Base-by-base conservation (phyloP, 2,888 invertebrate species). In the Anticlea derivata region DNA sequence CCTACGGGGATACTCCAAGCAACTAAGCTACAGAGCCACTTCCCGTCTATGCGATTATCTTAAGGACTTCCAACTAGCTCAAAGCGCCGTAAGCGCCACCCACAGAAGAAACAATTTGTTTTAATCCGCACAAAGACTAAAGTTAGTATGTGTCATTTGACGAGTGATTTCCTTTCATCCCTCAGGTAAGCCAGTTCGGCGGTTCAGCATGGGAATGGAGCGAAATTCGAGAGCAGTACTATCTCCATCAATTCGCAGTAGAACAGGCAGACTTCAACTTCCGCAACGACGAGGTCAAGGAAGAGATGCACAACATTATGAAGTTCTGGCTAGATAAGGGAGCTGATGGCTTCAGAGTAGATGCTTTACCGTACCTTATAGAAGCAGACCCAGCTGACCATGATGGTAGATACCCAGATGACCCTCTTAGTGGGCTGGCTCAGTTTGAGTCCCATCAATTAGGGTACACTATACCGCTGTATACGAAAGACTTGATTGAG, bases 291-390 rank as follows among this genome's bases (percentile, higher is more conserved):
- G 73, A 70, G 0, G 92, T 93, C 0, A 77, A 84, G 10, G 72
- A 88, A 1, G 92, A 92, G 65, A 88, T 93, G 83, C 70, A 90
- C 75, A 90, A 93, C 2, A 93, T 94, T 7, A 75, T 96, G 63
- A 77, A 78, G 53, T 95, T 94, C 75, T 97, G 96, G 96, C 75
- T 96, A 20, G 90, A 93, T 24, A 92, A 92, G 50, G 96, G 96
- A 0, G 93, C 94, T 0, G 95, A 95, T 61, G 96, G 96, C 0
- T 95, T 96, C 75, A 92, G 96, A 38, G 82, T 96, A 0, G 94
- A 94, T 63, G 94, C 94, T 0, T 84, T 94, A 0, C 93, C 93
- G 0, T 92, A 92, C 64, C 69, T 93, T 8, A 88, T 89, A 0
- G 93, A 93, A 65, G 86, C 92, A 0, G 70, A 80, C 33, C 89